Percentiles rank a stretch among this genome's conserved stretches.
Conservation (phyloP, 2,113 vertebrate species). For the Phaethornis superciliosus region DNA sequence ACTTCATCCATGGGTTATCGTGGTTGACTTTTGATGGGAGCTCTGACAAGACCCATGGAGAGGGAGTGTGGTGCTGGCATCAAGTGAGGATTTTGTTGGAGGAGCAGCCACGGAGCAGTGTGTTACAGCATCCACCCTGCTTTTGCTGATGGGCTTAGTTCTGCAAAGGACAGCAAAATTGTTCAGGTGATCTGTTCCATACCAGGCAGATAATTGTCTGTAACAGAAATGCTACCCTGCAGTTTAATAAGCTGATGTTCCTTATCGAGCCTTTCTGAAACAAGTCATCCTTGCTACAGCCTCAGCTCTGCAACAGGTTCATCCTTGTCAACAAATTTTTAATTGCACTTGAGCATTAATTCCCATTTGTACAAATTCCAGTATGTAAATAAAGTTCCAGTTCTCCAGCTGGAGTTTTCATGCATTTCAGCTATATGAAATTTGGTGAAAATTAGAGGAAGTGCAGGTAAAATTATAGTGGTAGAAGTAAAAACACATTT, state of each 20-base stretch:
- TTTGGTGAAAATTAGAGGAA: background rate
- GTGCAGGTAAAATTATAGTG: background rate
- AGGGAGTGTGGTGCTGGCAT: accelerated
- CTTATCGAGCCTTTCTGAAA: background rate
- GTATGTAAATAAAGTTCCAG: background rate
- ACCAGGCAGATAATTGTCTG: accelerated
- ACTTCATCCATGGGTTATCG: background rate
- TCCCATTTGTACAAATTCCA: background rate
- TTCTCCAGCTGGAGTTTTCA: background rate
- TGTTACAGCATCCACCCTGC: background rate
- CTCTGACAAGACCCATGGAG: background rate
- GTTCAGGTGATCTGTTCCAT: background rate
- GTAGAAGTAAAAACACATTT: background rate
- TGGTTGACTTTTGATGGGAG: background rate
- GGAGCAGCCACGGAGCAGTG: background rate
- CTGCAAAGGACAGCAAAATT: background rate
- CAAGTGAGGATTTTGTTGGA: background rate
- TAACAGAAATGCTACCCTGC: background rate
- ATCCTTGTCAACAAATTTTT: background rate
- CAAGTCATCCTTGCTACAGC: background rate
- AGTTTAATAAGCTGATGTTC: background rate
- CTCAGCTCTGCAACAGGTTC: background rate
- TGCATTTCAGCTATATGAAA: background rate
- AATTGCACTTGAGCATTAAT: background rate
- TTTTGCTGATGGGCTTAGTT: background rate